These are phyloP conservation scores for Puma concolor DNA, from an alignment of 2,113 vertebrate species.

Conservation along the genomic window DNA sequence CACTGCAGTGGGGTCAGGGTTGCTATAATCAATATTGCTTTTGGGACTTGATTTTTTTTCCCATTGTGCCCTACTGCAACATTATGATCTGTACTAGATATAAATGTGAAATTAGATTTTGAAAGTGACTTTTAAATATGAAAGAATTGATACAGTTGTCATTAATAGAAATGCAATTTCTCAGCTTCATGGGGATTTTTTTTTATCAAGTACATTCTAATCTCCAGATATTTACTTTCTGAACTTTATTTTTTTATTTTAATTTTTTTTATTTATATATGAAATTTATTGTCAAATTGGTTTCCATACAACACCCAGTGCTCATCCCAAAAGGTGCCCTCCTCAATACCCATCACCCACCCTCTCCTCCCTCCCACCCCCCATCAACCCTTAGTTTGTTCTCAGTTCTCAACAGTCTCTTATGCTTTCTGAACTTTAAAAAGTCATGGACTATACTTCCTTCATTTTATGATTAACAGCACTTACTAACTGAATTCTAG, in stretches of 20 bases:
- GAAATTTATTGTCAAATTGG: too few species aligned
- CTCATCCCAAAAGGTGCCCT: too few species aligned
- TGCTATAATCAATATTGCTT: constrained; percentile 5
- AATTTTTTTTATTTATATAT: too few species aligned
- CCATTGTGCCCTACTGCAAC: neutral
- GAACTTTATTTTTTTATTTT: too few species aligned
- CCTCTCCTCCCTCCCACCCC: too few species aligned
- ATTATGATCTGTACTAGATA: neutral
- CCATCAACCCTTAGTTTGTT: too few species aligned
- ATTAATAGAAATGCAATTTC: neutral
- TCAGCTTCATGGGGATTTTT: neutral
- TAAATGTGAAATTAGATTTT: neutral
- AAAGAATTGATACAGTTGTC: neutral
- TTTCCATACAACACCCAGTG: too few species aligned
- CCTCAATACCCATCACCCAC: too few species aligned
- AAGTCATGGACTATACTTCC: neutral
- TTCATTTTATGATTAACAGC: neutral
- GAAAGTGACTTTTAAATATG: constrained; percentile 24
- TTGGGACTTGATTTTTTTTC: neutral
- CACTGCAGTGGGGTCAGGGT: neutral
- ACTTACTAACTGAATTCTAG: neutral
- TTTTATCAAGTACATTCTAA: neutral
- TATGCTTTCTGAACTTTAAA: neutral
- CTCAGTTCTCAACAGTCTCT: too few species aligned
- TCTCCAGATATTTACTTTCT: neutral